Evolutionary conservation across 2,888 invertebrate species (phyloP), one percentile per base, ranked within the genome.

Genomic region (Dryobota labecula): DNA sequence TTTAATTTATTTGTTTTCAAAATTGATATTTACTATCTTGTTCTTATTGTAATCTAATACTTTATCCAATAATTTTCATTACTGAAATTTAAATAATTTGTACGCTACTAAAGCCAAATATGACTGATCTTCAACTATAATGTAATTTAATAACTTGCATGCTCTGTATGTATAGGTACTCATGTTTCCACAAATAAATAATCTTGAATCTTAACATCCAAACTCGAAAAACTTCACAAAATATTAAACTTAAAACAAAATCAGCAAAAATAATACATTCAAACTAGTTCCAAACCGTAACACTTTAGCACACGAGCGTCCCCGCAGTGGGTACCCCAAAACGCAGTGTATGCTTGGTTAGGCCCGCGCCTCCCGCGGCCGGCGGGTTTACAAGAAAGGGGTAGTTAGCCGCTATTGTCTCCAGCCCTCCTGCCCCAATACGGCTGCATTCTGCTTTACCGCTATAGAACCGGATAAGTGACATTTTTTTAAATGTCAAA

Each of bases 371-470:
- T 91, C 94, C 94, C 88, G 86, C 88, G 87, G 87, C 88, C 87
- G 89, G 88, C 88, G 89, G 90, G 87, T 82, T 90, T 90, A 93
- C 94, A 94, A 95, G 95, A 95, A 96, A 95, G 95, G 95, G 96
- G 95, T 96, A 96, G 96, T 96, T 96, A 95, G 95, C 95, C 90
- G 88, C 94, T 92, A 94, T 96, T 96, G 96, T 95, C 94, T 95
- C 91, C 88, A 84, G 87, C 94, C 94, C 94, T 95, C 91, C 89
- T 86, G 87, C 93, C 93, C 92, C 89, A 90, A 86, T 85, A 86
- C 88, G 86, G 85, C 87, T 87, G 88, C 90, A 86, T 82, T 73
- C 82, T 76, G 81, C 84, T 86, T 82, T 75, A 57, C 78, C 82
- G 77, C 71, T 45, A 54, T 72, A 87, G 68, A 90, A 92, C 87